These are phyloP conservation scores for Antitype chi DNA, from an alignment of 2,888 invertebrate species.

Conservation along the genomic window DNA sequence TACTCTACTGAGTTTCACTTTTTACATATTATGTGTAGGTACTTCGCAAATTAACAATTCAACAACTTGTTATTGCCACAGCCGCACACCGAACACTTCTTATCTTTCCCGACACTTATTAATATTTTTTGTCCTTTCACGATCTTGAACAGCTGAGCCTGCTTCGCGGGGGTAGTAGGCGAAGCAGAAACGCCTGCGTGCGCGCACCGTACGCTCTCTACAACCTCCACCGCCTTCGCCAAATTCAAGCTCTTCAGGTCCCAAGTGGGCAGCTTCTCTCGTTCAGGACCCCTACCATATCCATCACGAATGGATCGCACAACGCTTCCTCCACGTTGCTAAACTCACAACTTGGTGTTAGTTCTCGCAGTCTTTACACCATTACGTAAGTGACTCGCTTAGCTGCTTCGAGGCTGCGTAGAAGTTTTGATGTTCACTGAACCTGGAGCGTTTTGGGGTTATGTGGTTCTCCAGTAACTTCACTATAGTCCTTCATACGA, in stretches of 20 bases:
- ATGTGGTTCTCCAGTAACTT: conserved; percentile 2
- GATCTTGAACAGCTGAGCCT: not conserved
- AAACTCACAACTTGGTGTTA: conserved; percentile 59
- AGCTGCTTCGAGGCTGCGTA: conserved; percentile 60
- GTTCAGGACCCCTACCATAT: not conserved
- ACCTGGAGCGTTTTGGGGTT: conserved; percentile 45
- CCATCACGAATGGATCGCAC: not conserved
- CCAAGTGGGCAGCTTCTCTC: conserved; percentile 53
- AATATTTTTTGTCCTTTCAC: not conserved
- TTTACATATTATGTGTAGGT: not conserved
- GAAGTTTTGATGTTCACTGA: conserved; percentile 63
- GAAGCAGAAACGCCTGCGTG: not conserved
- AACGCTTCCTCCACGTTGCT: conserved; percentile 54
- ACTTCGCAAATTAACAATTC: not conserved
- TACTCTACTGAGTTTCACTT: not conserved
- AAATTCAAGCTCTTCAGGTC: conserved; percentile 64
- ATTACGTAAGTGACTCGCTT: conserved; percentile 59
- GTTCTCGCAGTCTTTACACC: conserved; percentile 60
- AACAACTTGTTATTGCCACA: not conserved
- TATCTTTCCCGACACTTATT: not conserved
- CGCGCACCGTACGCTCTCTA: conserved; percentile 61
- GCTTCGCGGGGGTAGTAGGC: not conserved
- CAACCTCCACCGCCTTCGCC: conserved; percentile 62
- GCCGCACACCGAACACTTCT: not conserved
- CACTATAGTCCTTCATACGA: not conserved